Evolutionary conservation across 2,888 invertebrate species (phyloP).

Genomic region (Leptopilina syphax): DNA sequence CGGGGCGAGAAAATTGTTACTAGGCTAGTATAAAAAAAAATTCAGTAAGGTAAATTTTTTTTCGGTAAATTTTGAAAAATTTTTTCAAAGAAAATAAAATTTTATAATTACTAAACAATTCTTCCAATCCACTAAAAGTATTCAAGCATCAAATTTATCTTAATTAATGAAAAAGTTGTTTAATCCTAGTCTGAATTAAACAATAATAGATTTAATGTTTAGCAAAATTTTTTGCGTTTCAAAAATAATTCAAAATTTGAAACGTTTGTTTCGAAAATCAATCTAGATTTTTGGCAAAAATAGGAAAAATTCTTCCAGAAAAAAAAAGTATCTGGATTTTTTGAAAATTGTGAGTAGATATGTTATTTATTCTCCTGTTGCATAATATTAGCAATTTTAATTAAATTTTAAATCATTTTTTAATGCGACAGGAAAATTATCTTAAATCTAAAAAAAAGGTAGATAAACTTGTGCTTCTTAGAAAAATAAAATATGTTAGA

Average conservation of each 20-base stretch:
- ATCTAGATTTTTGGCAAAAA: too few relatives aligned
- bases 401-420: not conserved
- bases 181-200: not conserved
- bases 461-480: not conserved
- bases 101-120: not conserved
- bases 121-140: slow-evolving; percentile 26
- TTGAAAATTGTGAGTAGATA: too few relatives aligned
- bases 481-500: slow-evolving; percentile 14
- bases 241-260: too few relatives aligned
- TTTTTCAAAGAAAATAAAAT: not conserved
- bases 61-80: too few relatives aligned
- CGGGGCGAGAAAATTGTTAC: too few relatives aligned
- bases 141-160: slow-evolving; percentile 5
- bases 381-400: not conserved
- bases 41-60: too few relatives aligned
- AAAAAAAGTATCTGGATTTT: too few relatives aligned
- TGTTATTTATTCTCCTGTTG: too few relatives aligned
- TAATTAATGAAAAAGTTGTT: not conserved
- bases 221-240: too few relatives aligned
- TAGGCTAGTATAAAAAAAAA: too few relatives aligned
- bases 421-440: not conserved
- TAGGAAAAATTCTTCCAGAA: too few relatives aligned
- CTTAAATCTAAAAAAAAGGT: slow-evolving; percentile 9
- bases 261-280: too few relatives aligned
- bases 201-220: not conserved